These are phyloP conservation scores for Leptopilina boulardi DNA, from an alignment of 1,140 invertebrate species.

Conservation along the genomic window DNA sequence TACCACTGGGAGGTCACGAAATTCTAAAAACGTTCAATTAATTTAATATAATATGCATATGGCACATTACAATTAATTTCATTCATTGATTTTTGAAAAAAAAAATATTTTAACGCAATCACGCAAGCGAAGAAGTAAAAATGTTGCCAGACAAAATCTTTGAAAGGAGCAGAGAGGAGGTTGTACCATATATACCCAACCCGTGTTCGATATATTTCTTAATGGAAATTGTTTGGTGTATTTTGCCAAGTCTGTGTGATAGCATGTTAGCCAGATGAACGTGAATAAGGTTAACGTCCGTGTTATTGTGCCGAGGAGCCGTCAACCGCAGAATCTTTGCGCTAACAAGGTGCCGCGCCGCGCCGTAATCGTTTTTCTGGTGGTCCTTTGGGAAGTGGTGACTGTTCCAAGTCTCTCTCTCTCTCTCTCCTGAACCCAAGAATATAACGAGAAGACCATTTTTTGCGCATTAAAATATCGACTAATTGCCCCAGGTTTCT, in stretches of 20 bases:
- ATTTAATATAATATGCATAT: too few species aligned
- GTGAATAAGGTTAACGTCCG: conserved; percentile 71
- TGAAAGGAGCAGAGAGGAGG: neutral
- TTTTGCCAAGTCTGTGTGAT: conserved; percentile 20
- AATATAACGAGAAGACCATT: conserved; percentile 72
- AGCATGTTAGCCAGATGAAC: conserved; percentile 44
- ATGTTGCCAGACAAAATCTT: neutral
- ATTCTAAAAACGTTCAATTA: too few species aligned
- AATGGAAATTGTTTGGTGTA: conserved; percentile 23
- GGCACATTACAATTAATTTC: too few species aligned
- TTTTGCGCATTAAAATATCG: conserved; percentile 77
- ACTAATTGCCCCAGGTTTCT: conserved; percentile 76
- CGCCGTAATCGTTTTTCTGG: conserved; percentile 68
- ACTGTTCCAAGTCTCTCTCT: conserved; percentile 32
- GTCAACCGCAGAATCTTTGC: conserved; percentile 70
- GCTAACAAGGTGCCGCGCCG: conserved; percentile 76
- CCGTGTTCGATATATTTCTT: conserved; percentile 24
- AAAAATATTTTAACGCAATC: too few species aligned
- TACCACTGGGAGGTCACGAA: too few species aligned
- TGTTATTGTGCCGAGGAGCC: conserved; percentile 69
- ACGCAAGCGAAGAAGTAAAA: neutral
- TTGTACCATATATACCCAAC: conserved; percentile 12
- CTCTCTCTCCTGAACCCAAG: conserved; percentile 52
- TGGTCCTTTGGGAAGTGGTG: conserved; percentile 65
- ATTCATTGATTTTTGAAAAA: too few species aligned